Percentiles rank a stretch among this genome's conserved stretches.
Conservation (phyloP, 2,113 vertebrate genomes). For the Scartelaos histophorus region DNA sequence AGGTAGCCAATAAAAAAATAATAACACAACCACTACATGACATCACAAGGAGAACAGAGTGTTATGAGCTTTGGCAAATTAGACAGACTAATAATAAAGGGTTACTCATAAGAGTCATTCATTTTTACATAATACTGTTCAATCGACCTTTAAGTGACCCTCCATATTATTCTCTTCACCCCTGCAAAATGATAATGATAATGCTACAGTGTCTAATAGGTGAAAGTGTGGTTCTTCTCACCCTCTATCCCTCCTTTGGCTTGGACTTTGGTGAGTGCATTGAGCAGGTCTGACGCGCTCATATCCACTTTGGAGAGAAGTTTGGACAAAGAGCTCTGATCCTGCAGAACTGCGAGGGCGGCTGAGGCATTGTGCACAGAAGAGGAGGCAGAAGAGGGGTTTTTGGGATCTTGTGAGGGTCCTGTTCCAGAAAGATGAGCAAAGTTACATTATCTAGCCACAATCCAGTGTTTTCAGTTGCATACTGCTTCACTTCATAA, state of each 20-base stretch:
- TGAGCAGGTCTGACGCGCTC: conserved; percentile 87
- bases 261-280: conserved; percentile 91
- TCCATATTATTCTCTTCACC: too few species aligned
- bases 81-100: too few species aligned
- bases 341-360: conserved; percentile 60
- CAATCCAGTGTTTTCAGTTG: too few species aligned
- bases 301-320: conserved; percentile 92
- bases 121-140: too few species aligned
- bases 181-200: too few species aligned
- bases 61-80: too few species aligned
- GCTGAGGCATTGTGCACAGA: conserved; percentile 70
- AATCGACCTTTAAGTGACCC: too few species aligned
- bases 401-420: conserved; percentile 55
- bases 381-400: conserved; percentile 40
- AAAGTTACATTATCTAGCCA: background rate
- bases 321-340: conserved; percentile 81
- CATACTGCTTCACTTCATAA: too few species aligned
- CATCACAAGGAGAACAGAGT: too few species aligned
- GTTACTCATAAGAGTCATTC: too few species aligned
- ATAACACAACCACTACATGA: too few species aligned
- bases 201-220: background rate
- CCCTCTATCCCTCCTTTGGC: conserved; percentile 83
- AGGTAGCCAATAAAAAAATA: too few species aligned
- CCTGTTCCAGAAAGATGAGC: conserved; percentile 26
- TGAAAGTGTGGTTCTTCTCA: conserved; percentile 60